These are phyloP conservation scores for Pyrgus malvae DNA, from an alignment of 2,888 invertebrate species.

Conservation along the genomic window DNA sequence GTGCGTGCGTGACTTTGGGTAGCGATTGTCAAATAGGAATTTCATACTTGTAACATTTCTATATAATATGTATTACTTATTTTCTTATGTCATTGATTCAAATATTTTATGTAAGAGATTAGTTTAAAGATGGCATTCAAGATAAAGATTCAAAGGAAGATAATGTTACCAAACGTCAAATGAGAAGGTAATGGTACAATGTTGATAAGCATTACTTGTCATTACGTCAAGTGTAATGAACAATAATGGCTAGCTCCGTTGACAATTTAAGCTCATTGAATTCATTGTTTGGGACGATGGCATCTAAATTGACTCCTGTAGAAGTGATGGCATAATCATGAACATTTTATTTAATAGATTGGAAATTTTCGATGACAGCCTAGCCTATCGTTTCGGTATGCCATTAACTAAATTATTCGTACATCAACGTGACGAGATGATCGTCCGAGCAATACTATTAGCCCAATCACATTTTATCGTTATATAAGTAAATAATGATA, in stretches of 20 bases:
- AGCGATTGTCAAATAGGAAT: too few relatives aligned
- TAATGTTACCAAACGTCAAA: background rate
- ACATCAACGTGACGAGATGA: background rate
- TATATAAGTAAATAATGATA: background rate
- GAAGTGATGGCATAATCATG: background rate
- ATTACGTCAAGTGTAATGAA: conserved; percentile 4
- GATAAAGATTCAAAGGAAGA: conserved; percentile 1
- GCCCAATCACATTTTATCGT: background rate
- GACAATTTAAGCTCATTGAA: background rate
- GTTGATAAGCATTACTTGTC: conserved; percentile 2
- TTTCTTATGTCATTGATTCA: too few relatives aligned
- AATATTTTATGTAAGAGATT: too few relatives aligned
- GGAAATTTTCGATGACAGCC: background rate
- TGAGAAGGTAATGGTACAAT: conserved; percentile 5
- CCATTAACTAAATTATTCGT: too few relatives aligned
- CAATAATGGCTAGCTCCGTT: background rate
- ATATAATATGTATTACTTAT: too few relatives aligned
- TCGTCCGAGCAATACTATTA: background rate
- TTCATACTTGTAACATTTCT: too few relatives aligned
- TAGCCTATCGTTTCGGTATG: too few relatives aligned
- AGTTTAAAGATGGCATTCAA: background rate
- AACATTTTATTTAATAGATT: background rate
- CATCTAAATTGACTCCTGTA: conserved; percentile 5
- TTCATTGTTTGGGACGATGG: background rate
- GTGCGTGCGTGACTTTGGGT: too few relatives aligned